phyloP scores from a whole-genome alignment of 2,888 invertebrate species.

The Troilus luridus region DNA sequence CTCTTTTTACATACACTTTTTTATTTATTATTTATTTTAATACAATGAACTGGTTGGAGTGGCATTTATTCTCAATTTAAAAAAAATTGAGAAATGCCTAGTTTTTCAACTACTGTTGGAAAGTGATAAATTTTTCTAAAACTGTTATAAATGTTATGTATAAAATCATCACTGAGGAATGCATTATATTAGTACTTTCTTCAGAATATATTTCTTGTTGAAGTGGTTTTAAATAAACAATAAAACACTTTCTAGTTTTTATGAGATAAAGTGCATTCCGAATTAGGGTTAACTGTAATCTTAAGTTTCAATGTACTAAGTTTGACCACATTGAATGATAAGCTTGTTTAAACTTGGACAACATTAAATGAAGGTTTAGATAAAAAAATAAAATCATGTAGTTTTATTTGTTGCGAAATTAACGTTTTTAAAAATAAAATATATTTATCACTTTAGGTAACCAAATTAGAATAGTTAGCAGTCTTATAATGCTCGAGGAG shows the following conservation, averaged over 20 bases:
- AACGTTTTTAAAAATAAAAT: background rate
- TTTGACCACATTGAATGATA: no score
- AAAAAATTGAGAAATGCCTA: background rate
- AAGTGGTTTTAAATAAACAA: background rate
- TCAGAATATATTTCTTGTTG: background rate
- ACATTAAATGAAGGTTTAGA: background rate
- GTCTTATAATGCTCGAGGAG: constrained; percentile 12
- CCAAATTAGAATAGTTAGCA: background rate
- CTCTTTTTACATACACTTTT: no score
- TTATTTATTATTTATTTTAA: no score
- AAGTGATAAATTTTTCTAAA: no score
- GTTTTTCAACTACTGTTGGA: background rate
- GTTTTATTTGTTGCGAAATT: background rate
- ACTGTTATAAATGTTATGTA: no score
- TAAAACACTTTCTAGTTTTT: background rate
- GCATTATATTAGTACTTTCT: background rate
- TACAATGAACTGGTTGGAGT: no score
- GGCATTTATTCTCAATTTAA: no score
- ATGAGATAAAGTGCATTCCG: background rate
- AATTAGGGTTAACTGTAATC: background rate
- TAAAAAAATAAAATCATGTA: background rate
- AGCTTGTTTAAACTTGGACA: no score
- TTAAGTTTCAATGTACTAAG: background rate
- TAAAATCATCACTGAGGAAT: no score
- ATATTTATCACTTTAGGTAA: constrained; percentile 27